Percentiles rank a stretch among this genome's conserved stretches.
These are phyloP conservation scores for Pseudomyrmex gracilis DNA, from an alignment of 1,140 invertebrate species.

Conservation along the genomic window DNA sequence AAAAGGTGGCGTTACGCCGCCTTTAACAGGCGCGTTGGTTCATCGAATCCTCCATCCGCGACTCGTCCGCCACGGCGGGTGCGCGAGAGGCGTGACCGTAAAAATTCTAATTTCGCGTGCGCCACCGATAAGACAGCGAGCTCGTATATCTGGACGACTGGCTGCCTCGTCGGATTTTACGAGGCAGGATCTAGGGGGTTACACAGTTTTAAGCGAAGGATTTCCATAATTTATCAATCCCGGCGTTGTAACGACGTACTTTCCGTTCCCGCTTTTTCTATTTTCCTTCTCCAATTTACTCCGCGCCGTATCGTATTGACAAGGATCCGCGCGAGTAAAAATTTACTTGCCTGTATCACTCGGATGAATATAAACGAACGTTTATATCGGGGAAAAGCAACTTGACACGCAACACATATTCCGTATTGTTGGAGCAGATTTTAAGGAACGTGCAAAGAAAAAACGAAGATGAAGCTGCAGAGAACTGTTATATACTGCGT, in stretches of 20 bases:
- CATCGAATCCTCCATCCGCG: not conserved
- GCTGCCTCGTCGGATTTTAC: constrained; percentile 57
- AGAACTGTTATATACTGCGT: too few relatives aligned
- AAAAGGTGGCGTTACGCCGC: constrained; percentile 9
- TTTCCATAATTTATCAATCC: constrained; percentile 58
- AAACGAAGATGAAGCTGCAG: too few relatives aligned
- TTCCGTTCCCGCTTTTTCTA: not conserved
- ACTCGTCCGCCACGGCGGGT: constrained; percentile 1
- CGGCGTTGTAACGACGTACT: constrained; percentile 10
- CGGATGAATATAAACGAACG: too few relatives aligned
- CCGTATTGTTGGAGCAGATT: too few relatives aligned
- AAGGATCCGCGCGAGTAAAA: not conserved
- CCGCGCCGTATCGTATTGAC: not conserved
- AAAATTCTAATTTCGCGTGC: constrained; percentile 60
- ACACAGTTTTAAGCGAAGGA: constrained; percentile 53
- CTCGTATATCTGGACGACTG: constrained; percentile 56
- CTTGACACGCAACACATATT: too few relatives aligned
- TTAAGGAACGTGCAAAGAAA: too few relatives aligned
- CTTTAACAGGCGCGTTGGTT: constrained; percentile 31
- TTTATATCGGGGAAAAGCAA: too few relatives aligned
- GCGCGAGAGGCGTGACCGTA: constrained; percentile 45
- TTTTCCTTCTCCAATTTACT: not conserved
- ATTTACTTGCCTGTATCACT: too few relatives aligned
- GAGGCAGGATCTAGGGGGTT: constrained; percentile 50
- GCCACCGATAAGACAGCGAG: constrained; percentile 53